These are phyloP conservation scores for Sebastes baramenuke DNA, from an alignment of 2,797 vertebrate genomes.

Conservation along the genomic window DNA sequence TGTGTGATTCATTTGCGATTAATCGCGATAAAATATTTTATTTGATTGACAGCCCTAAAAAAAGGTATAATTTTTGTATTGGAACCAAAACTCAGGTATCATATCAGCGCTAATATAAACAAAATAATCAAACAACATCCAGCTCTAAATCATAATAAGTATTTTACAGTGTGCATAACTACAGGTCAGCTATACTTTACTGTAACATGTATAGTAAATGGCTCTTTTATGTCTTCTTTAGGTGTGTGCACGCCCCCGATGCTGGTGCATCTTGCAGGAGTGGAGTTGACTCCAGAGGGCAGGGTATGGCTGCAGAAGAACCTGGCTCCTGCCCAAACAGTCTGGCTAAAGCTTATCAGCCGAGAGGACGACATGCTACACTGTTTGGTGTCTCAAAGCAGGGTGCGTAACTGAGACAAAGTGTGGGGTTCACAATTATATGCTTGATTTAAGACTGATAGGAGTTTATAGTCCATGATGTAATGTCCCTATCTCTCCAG, in stretches of 20 bases:
- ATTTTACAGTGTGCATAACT: background rate
- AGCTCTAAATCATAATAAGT: background rate
- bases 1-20: too few relatives aligned
- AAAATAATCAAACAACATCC: background rate
- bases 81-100: background rate
- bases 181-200: background rate
- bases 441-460: background rate
- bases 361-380: constrained; percentile 84
- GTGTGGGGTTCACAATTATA: background rate
- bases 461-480: background rate
- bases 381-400: constrained; percentile 85
- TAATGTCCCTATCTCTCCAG: constrained; percentile 33
- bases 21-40: too few relatives aligned
- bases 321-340: constrained; percentile 78
- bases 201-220: background rate
- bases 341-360: constrained; percentile 92
- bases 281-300: constrained; percentile 87
- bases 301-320: constrained; percentile 84
- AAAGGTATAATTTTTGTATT: background rate
- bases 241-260: constrained; percentile 78
- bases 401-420: constrained; percentile 53
- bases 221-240: constrained; percentile 51
- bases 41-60: background rate
- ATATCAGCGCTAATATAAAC: background rate
- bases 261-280: constrained; percentile 88